Percentiles rank a stretch among this genome's conserved stretches.
Evolutionary conservation across 2,113 vertebrate genomes (phyloP).

Genomic region (Grantiella picta): DNA sequence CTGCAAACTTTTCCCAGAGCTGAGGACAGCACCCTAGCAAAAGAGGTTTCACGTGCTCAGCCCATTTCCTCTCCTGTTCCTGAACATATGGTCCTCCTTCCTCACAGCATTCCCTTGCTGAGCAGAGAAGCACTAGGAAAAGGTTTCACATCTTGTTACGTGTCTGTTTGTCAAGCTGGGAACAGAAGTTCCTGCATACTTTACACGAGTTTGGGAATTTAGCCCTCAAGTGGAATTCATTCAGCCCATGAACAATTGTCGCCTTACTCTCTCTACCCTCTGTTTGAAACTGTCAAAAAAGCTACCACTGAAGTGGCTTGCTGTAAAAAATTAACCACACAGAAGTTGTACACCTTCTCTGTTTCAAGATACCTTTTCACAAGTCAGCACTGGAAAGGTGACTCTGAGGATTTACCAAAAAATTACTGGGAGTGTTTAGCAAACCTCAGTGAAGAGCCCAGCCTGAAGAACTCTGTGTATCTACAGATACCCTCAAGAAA

Average conservation of each 20-base stretch:
- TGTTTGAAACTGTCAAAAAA: neutral
- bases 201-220: neutral
- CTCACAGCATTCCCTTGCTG: neutral
- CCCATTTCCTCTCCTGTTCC: slow-evolving; percentile 49
- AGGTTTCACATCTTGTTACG: neutral
- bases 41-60: slow-evolving; percentile 25
- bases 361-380: neutral
- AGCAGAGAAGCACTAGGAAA: neutral
- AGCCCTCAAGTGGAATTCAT: neutral
- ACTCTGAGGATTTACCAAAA: neutral
- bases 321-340: neutral
- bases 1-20: neutral
- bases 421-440: neutral
- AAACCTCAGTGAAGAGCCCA: neutral
- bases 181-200: neutral
- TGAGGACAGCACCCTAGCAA: neutral
- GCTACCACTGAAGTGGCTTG: neutral
- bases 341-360: neutral
- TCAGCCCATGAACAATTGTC: neutral
- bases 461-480: neutral
- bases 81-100: slow-evolving; percentile 50
- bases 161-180: neutral
- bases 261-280: neutral
- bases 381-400: neutral
- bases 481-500: neutral